A percentile compares a stretch with the other conserved stretches of the same genome.
Evolutionary conservation across 2,888 invertebrate genomes (phyloP).

Genomic region (Yponomeuta sedellus): DNA sequence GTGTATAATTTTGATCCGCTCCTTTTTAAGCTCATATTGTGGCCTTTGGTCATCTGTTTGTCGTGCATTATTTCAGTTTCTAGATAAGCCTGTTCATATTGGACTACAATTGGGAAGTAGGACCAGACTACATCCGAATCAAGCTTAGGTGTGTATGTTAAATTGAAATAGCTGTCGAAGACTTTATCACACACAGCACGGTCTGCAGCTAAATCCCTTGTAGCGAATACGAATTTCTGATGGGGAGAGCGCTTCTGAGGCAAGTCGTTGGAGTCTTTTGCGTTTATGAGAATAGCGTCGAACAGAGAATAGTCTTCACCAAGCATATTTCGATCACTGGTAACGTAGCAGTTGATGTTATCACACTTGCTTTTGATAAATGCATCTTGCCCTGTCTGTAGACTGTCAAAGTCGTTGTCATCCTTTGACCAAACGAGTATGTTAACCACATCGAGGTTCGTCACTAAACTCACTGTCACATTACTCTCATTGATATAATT

Average conservation of each 20-base stretch:
- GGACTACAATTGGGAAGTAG: background rate
- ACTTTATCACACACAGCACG: background rate
- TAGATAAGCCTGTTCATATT: background rate
- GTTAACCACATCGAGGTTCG: background rate
- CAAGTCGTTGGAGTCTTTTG: background rate
- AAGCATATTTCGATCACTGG: background rate
- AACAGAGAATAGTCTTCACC: background rate
- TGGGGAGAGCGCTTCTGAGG: background rate
- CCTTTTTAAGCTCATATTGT: background rate
- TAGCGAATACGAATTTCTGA: conserved; percentile 3
- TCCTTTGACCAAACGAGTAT: conserved; percentile 5
- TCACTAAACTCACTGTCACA: background rate
- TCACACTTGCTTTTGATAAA: background rate
- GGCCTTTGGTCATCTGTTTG: background rate
- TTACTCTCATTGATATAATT: background rate
- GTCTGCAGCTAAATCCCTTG: background rate
- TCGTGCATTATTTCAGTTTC: background rate
- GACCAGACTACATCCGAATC: conserved; percentile 4
- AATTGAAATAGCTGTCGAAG: conserved; percentile 2
- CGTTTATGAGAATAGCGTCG: background rate
- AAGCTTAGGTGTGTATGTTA: background rate
- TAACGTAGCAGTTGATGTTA: background rate
- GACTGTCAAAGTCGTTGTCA: background rate
- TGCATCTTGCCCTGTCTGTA: background rate
- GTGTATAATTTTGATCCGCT: background rate